Base-by-base conservation (phyloP, 2,797 vertebrate genomes). In the Clamator glandarius region DNA sequence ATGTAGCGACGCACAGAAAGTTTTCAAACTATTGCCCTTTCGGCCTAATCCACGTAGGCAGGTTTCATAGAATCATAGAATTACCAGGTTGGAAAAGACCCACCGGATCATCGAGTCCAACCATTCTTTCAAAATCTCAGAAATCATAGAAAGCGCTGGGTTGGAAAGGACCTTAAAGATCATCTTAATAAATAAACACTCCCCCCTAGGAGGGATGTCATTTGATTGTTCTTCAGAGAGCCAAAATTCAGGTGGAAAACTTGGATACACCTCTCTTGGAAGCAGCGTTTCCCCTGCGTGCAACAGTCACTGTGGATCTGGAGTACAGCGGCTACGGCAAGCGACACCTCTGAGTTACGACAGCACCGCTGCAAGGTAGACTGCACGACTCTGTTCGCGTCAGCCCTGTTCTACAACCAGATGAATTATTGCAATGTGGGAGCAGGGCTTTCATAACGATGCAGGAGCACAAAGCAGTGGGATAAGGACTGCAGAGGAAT, bases 341-440 rank as follows among this genome's bases (percentile, higher is more conserved):
- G 19, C 1, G 2, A 31, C 50, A 4, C 31, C 19, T 42, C 12
- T 8, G 57, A 91, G 62, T 57, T 67, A 36, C 1, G 18, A 50
- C 41, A 24, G 39, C 11, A 15, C 52, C 24, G 13, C 35, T 16
- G 11, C 15, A 41, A 59, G 61, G 21, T 1, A 59, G 68, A 19
- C 0, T 8, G 58, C 21, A 13, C 1, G 5, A 26, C 33, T 25
- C 8, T 1, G 46, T 29, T 63, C 36, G 13, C 11, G 50, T 33
- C 35, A 19, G 15, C 31, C 44, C 9, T 11, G 42, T 41, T 76
- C 44, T 50, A 50, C 44, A 23, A 8, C 19, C 23, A 50, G 48
- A 42, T 16, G 39, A 67, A 50, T 39, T n/a, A 18, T 31, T 24
- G 39, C 13, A 69, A n/a, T 25, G 29, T 19, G 44, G n/a, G 15